A percentile compares a stretch with the other conserved stretches of the same genome.
phyloP scores from a whole-genome alignment of 2,888 invertebrate species.

The Encarsia formosa region DNA sequence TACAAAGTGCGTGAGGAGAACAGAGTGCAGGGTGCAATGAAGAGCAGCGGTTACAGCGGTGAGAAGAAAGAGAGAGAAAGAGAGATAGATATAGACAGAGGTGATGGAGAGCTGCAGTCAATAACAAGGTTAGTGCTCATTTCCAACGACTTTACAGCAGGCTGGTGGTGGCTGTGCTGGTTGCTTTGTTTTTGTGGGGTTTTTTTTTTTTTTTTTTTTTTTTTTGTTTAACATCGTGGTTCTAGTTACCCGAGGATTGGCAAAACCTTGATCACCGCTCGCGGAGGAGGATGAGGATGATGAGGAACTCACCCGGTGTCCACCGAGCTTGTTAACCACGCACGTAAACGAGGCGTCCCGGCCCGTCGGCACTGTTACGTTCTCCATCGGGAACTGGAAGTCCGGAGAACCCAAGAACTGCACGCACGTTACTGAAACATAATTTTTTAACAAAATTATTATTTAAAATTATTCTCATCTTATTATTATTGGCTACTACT shows the following conservation, averaged over 20 bases:
- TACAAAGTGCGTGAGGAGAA: not conserved
- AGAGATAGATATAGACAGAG: slow-evolving; percentile 1
- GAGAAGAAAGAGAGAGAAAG: slow-evolving; percentile 13
- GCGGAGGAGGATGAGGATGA: slow-evolving; percentile 48
- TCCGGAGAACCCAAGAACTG: too few relatives aligned
- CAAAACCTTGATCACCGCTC: slow-evolving; percentile 49
- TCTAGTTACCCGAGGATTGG: slow-evolving; percentile 50
- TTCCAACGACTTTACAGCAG: slow-evolving; percentile 40
- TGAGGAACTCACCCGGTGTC: slow-evolving; percentile 75
- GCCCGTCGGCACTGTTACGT: slow-evolving; percentile 79
- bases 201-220: too few relatives aligned
- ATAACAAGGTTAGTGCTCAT: slow-evolving; percentile 37
- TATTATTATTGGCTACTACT: too few relatives aligned
- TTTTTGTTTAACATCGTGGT: slow-evolving; percentile 42
- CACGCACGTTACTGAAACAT: slow-evolving; percentile 61
- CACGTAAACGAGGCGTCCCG: slow-evolving; percentile 81
- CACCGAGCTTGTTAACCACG: slow-evolving; percentile 78
- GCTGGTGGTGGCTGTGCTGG: slow-evolving; percentile 44
- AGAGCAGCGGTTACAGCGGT: slow-evolving; percentile 5
- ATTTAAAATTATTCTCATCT: too few relatives aligned
- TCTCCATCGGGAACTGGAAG: slow-evolving; percentile 75
- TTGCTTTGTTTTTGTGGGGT: too few relatives aligned
- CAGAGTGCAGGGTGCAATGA: not conserved
- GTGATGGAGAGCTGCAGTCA: slow-evolving; percentile 37
- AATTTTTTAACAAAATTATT: too few relatives aligned